Percentiles rank a stretch among this genome's conserved stretches.
Conservation (phyloP, 2,797 vertebrate genomes). For the Falco concolor region DNA sequence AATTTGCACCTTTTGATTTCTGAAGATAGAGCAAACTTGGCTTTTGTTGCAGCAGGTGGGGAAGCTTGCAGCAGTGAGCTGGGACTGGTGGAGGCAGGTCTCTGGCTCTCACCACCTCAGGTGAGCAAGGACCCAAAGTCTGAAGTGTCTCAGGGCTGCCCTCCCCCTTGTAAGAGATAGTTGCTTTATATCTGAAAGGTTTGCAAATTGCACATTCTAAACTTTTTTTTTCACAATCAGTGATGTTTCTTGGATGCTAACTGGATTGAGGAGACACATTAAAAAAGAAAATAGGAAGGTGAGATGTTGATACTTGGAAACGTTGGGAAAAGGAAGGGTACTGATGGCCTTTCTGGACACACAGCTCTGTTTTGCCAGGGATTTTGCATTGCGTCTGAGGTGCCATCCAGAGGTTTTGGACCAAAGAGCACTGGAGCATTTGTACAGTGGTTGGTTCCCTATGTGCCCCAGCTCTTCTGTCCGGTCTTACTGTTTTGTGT, state of each 20-base stretch:
- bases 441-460: accelerated
- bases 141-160: background rate
- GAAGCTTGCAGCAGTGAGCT: background rate
- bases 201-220: too few relatives aligned
- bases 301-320: background rate
- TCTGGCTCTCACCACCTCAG: background rate
- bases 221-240: accelerated
- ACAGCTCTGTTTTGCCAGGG: background rate
- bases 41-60: background rate
- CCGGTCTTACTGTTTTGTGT: background rate
- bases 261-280: background rate
- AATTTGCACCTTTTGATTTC: constrained; percentile 22
- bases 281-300: background rate
- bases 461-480: background rate
- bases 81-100: background rate
- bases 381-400: background rate
- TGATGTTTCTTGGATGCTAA: background rate
- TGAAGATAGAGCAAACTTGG: background rate
- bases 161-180: background rate
- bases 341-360: background rate
- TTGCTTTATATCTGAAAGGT: background rate
- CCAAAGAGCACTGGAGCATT: accelerated
- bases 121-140: background rate
- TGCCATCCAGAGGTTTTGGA: background rate
- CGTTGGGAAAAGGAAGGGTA: background rate